Conservation (phyloP, 2,113 vertebrate species). For the Labeo rohita region DNA sequence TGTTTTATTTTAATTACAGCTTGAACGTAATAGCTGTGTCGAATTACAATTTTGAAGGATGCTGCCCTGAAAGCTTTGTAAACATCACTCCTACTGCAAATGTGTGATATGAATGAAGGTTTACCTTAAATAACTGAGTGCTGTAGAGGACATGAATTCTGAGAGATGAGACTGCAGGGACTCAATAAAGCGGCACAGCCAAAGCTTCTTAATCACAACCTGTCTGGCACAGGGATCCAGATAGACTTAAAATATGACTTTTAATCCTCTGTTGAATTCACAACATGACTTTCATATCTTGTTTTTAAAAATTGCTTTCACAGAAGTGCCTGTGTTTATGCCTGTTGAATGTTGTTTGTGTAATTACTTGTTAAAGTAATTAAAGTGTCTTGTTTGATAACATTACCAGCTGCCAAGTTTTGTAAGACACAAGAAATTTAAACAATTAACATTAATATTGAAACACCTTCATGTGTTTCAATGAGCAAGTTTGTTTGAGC, state of each 20-base stretch:
- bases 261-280: conserved; percentile 42
- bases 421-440: neutral
- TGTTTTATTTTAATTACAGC: neutral
- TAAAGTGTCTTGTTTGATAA: neutral
- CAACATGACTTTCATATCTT: conserved; percentile 17
- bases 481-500: neutral
- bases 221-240: conserved; percentile 27
- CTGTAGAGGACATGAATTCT: neutral
- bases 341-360: neutral
- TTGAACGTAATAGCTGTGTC: neutral
- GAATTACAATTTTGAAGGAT: neutral
- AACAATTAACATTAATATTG: neutral
- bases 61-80: neutral
- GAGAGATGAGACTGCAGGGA: conserved; percentile 22
- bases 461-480: neutral
- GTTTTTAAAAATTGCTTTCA: conserved; percentile 12
- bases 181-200: neutral
- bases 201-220: conserved; percentile 31
- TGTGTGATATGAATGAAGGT: conserved; percentile 1
- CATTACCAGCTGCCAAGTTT: too few species aligned
- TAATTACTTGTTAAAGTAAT: neutral
- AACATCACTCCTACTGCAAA: neutral
- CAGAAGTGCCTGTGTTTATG: neutral
- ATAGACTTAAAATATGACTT: conserved; percentile 36
- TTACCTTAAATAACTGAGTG: conserved; percentile 22